Percentiles rank a stretch among this genome's conserved stretches.
These are phyloP conservation scores for Drosophila pallidifrons DNA, from an alignment of 1,140 invertebrate species.

Conservation along the genomic window DNA sequence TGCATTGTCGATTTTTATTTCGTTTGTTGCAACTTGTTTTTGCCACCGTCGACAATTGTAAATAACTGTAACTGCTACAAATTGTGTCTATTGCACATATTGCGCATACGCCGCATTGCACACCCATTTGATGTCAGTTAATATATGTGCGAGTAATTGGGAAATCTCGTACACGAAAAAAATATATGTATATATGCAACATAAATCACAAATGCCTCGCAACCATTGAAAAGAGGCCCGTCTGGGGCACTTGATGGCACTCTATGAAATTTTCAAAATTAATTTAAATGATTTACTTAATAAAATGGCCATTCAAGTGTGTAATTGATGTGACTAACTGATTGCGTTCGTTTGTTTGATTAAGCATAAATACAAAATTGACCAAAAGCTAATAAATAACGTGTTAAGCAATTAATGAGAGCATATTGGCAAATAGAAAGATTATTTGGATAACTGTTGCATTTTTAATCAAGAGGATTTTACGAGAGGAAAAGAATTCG, in stretches of 20 bases:
- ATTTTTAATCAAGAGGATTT: not conserved
- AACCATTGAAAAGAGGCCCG: slow-evolving; percentile 11
- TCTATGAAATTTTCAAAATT: slow-evolving; percentile 51
- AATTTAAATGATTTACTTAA: slow-evolving; percentile 67
- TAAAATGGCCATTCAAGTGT: slow-evolving; percentile 46
- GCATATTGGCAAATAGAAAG: not conserved
- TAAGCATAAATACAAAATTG: slow-evolving; percentile 24
- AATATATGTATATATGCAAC: not conserved
- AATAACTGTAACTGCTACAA: slow-evolving; percentile 56
- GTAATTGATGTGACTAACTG: slow-evolving; percentile 44
- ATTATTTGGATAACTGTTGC: not conserved
- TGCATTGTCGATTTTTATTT: slow-evolving; percentile 51
- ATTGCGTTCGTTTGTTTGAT: slow-evolving; percentile 23
- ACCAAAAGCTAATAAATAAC: not conserved
- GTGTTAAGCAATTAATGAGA: slow-evolving; percentile 3
- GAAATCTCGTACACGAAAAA: slow-evolving; percentile 10
- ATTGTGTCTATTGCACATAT: slow-evolving; percentile 71
- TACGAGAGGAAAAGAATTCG: not conserved
- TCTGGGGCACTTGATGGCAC: slow-evolving; percentile 1
- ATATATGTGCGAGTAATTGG: slow-evolving; percentile 29
- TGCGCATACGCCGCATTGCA: slow-evolving; percentile 70
- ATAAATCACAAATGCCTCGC: slow-evolving; percentile 36
- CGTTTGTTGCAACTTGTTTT: slow-evolving; percentile 15
- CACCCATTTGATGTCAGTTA: slow-evolving; percentile 57
- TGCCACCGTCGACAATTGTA: slow-evolving; percentile 34